Evolutionary conservation across 2,888 invertebrate species (phyloP), one percentile per base, ranked within the genome.

Genomic region (Atrina japonica): DNA sequence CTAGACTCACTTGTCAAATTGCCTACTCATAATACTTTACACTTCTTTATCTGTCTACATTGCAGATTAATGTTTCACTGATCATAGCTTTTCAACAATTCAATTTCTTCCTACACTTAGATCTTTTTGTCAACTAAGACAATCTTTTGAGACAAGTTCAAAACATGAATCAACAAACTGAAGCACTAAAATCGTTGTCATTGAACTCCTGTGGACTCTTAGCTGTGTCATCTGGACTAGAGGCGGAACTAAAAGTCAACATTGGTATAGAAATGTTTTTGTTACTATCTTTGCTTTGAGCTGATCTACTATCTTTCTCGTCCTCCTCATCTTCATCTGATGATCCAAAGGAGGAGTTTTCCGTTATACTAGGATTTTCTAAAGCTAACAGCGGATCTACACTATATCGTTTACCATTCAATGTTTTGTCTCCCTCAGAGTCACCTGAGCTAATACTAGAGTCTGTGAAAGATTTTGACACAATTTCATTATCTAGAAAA

Each of bases 331-430:
- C 76, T 53, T 81, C 83, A 60, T 80, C 82, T 60, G 82, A 82
- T 49, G 82, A 83, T 35, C 84, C 84, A 27, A 81, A 83, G 11
- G 84, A 84, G 45, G 81, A 83, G 56, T 76, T 76, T 35, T 79
- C 80, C 23, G 74, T 75, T 14, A 78, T 75, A 29, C 75, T 74
- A 18, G 80, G 66, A 69, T 82, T 77, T 69, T 86, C 85, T 35
- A 87, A 70, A 21, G 77, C 78, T 23, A 80, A 79, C 23, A 86
- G 56, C 6, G 86, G 86, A 65, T 87, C 87, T 7, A 82, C 58
- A 61, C 84, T 86, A 9, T 67, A 61, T 14, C 83, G 67, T 69
- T 83, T 84, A 29, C 75, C 75, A 23, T 60, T 78, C 11, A 67
- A 74, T 23, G 45, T 64, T 23, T 63, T 71, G 7, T 73, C 78